Evolutionary conservation across 1,140 invertebrate species (phyloP).

Genomic region (Hyles vespertilio): DNA sequence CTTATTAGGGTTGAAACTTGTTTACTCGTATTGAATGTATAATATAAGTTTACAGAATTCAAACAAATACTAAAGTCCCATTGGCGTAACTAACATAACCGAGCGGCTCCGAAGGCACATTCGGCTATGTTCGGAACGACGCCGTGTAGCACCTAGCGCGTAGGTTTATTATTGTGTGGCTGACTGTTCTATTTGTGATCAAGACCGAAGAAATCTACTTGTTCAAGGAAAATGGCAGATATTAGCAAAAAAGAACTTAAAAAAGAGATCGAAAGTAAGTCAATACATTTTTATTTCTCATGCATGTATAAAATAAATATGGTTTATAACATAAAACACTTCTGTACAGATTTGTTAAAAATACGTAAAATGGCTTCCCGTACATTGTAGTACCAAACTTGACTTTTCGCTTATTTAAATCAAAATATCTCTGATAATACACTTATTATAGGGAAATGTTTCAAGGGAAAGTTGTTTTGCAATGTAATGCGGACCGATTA

Average conservation of each 20-base stretch:
- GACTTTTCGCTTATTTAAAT: slow-evolving; percentile 37
- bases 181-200: slow-evolving; percentile 17
- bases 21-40: no score
- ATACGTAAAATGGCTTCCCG: slow-evolving; percentile 60
- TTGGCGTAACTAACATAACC: slow-evolving; percentile 14
- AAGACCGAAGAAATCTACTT: slow-evolving; percentile 45
- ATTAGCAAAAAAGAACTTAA: slow-evolving; percentile 82
- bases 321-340: no score
- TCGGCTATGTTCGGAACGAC: slow-evolving; percentile 50
- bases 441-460: slow-evolving; percentile 44
- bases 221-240: slow-evolving; percentile 77
- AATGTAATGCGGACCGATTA: slow-evolving; percentile 36
- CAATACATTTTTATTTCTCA: slow-evolving; percentile 26
- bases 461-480: slow-evolving; percentile 57
- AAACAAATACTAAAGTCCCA: slow-evolving; percentile 2
- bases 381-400: slow-evolving; percentile 43
- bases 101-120: slow-evolving; percentile 35
- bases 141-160: slow-evolving; percentile 68
- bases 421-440: slow-evolving; percentile 66
- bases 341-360: slow-evolving; percentile 6
- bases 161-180: slow-evolving; percentile 72
- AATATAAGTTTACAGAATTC: not conserved
- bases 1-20: no score
- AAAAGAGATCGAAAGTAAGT: slow-evolving; percentile 83
- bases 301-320: no score